Conservation (phyloP, 2,113 vertebrate species). For the Pseudorectes ferrugineus region DNA sequence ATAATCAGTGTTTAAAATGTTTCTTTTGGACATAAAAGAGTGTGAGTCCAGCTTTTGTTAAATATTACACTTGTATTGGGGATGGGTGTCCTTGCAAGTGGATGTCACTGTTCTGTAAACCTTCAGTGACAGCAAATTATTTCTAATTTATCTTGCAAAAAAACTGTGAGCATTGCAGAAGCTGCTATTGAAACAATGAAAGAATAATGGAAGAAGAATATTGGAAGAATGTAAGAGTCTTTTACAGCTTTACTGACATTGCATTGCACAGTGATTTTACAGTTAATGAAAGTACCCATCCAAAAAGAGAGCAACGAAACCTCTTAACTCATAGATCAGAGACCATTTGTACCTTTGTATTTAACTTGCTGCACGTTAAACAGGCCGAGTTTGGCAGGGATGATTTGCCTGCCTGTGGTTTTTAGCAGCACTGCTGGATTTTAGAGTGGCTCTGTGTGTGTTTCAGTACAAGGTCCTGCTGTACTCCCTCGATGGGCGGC, state of each 20-base stretch:
- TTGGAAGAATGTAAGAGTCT: not conserved
- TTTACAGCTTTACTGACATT: not conserved
- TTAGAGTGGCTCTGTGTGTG: not conserved
- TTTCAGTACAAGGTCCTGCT: constrained; percentile 90
- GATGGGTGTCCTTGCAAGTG: not conserved
- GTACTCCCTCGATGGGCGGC: constrained; percentile 92
- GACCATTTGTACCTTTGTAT: not conserved
- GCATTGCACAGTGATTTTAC: not conserved
- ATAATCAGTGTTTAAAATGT: not conserved
- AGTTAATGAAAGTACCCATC: not conserved
- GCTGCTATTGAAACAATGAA: not conserved
- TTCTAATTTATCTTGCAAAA: not conserved
- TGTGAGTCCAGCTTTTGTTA: not conserved
- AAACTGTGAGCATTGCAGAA: not conserved
- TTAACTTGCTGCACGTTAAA: not conserved
- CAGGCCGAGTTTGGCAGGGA: not conserved
- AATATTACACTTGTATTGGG: not conserved
- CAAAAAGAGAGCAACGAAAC: not conserved
- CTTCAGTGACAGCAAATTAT: not conserved
- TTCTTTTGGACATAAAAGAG: not conserved
- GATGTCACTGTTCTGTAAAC: not conserved
- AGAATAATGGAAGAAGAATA: not conserved
- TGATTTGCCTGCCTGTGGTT: not conserved
- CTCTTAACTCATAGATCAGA: not conserved
- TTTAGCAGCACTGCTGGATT: not conserved